A percentile compares a stretch with the other conserved stretches of the same genome.
Conservation (phyloP, 2,797 vertebrate genomes). For the Arctocebus calabarensis region DNA sequence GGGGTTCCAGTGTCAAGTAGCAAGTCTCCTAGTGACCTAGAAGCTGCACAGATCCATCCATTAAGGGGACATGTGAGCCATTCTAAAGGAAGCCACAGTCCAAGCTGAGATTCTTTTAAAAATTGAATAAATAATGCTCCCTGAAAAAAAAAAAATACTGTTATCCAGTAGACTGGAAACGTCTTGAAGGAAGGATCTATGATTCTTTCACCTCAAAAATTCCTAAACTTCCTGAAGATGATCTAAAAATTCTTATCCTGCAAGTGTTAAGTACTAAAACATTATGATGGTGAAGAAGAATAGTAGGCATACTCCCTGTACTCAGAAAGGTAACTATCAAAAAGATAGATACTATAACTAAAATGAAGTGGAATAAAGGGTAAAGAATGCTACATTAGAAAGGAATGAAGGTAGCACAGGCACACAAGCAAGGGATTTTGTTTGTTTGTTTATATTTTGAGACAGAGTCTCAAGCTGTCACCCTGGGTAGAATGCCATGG, state of each 20-base stretch:
- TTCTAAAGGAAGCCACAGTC: constrained; percentile 1
- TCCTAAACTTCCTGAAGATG: background rate
- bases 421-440: background rate
- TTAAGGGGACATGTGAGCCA: background rate
- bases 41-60: background rate
- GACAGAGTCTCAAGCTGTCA: too few relatives aligned
- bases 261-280: background rate
- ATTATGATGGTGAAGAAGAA: background rate
- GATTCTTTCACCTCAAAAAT: background rate
- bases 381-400: background rate
- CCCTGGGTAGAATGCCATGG: too few relatives aligned
- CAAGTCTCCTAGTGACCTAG: background rate
- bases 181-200: background rate
- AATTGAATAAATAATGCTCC: background rate
- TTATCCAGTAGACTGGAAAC: background rate
- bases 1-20: background rate
- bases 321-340: background rate
- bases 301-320: accelerated
- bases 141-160: background rate
- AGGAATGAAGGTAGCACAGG: background rate
- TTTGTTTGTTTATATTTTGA: too few relatives aligned
- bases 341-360: background rate
- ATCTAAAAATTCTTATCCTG: background rate
- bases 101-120: background rate
- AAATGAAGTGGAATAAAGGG: background rate